phyloP scores from a whole-genome alignment of 92 coral and sea anemone species.

The Epizoanthus stellaris region DNA sequence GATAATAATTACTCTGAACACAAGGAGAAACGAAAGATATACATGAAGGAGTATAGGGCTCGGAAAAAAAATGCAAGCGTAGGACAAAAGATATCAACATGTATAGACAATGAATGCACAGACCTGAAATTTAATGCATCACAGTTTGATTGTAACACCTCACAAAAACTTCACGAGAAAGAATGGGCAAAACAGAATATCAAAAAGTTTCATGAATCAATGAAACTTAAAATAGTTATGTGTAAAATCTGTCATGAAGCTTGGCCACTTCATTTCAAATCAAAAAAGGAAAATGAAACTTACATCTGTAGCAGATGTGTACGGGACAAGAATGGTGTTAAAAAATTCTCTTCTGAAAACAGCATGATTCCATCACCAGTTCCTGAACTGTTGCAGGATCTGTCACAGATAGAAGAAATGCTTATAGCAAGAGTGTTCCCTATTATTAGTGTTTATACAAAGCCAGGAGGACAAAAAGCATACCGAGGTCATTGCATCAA shows the following conservation, averaged over 20 bases:
- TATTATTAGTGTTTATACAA: background rate
- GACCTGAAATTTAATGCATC: too few species aligned
- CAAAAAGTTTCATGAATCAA: too few species aligned
- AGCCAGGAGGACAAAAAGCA: background rate
- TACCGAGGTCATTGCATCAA: background rate
- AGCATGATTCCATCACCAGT: constrained; percentile 65
- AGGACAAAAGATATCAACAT: too few species aligned
- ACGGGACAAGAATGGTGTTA: constrained; percentile 12
- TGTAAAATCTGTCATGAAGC: background rate
- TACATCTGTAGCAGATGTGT: background rate
- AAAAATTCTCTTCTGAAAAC: constrained; percentile 74
- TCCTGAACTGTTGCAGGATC: constrained; percentile 30
- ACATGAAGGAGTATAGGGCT: background rate
- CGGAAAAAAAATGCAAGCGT: too few species aligned
- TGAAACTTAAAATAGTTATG: too few species aligned
- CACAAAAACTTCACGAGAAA: too few species aligned
- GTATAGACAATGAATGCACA: too few species aligned
- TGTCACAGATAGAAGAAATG: constrained; percentile 78
- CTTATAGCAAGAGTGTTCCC: constrained; percentile 1
- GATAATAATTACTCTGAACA: too few species aligned
- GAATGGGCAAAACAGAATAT: too few species aligned
- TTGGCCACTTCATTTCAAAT: constrained; percentile 9
- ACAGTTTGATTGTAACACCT: too few species aligned
- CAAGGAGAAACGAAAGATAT: background rate
- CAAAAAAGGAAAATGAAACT: constrained; percentile 2